Percentiles rank a stretch among this genome's conserved stretches.
These are phyloP conservation scores for Clinocottus analis DNA, from an alignment of 2,113 vertebrate species.

Conservation along the genomic window DNA sequence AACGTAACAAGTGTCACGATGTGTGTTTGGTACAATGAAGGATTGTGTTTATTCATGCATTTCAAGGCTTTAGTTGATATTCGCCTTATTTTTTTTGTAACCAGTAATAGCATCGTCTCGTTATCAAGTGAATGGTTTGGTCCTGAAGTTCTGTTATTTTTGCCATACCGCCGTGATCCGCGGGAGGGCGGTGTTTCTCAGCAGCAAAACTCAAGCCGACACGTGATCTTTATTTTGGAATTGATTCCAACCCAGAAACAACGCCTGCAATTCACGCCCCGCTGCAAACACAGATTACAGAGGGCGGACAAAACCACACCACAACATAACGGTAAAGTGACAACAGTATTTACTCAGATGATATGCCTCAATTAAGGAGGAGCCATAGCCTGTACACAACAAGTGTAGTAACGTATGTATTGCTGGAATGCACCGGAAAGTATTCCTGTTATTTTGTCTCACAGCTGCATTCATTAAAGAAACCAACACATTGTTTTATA, in stretches of 20 bases:
- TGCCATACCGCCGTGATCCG: constrained; percentile 65
- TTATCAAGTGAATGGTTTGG: constrained; percentile 65
- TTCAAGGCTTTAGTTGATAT: fast-evolving
- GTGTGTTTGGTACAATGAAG: fast-evolving
- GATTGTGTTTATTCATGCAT: fast-evolving
- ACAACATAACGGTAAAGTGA: too few relatives aligned
- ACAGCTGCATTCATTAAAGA: constrained; percentile 8
- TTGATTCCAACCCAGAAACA: constrained; percentile 44
- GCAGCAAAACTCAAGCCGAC: constrained; percentile 7
- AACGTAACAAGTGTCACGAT: fast-evolving
- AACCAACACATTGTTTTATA: background rate
- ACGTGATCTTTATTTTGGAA: constrained; percentile 74
- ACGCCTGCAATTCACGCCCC: constrained; percentile 10
- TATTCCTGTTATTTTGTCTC: background rate
- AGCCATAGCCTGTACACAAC: background rate
- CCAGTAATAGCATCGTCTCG: background rate
- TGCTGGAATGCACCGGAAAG: background rate
- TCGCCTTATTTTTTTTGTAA: background rate
- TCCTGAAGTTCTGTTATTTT: constrained; percentile 77
- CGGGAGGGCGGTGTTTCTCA: constrained; percentile 49
- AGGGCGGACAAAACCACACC: background rate
- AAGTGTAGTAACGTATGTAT: background rate
- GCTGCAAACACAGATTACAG: background rate
- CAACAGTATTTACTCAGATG: background rate
- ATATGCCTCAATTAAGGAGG: background rate